phyloP scores from a whole-genome alignment of 2,888 invertebrate genomes.

The Sminthurinus aureus region DNA sequence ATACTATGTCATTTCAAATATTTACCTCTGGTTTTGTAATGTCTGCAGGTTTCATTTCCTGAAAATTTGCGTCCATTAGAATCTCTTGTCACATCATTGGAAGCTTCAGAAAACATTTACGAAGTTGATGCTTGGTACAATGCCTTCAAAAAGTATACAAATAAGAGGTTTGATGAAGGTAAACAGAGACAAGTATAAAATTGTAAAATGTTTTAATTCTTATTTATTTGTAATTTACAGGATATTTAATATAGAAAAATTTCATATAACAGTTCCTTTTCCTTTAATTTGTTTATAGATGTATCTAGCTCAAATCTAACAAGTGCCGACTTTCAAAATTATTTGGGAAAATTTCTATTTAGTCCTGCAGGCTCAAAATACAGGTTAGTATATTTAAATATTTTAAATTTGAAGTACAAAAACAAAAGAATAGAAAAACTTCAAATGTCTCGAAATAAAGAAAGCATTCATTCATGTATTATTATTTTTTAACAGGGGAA shows the following conservation, averaged over 20 bases:
- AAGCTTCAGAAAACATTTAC: conserved; percentile 42
- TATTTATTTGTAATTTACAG: conserved; percentile 8
- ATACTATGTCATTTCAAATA: too few relatives aligned
- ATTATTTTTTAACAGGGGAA: conserved; percentile 63
- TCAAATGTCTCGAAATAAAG: not conserved
- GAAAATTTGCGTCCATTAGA: conserved; percentile 50
- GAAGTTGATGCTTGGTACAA: conserved; percentile 56
- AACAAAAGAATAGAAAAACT: not conserved
- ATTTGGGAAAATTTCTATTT: conserved; percentile 75
- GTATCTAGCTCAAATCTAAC: conserved; percentile 62
- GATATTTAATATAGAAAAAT: not conserved
- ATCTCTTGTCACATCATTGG: conserved; percentile 44
- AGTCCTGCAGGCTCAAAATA: conserved; percentile 75
- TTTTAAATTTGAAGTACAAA: not conserved
- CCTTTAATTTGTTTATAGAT: conserved; percentile 50
- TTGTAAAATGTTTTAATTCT: not conserved
- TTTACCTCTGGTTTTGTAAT: too few relatives aligned
- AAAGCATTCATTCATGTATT: not conserved
- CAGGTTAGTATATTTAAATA: conserved; percentile 60
- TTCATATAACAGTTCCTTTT: too few relatives aligned
- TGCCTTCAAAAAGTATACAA: conserved; percentile 51
- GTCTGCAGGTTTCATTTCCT: conserved; percentile 44
- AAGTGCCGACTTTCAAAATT: conserved; percentile 69
- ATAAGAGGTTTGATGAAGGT: conserved; percentile 51
- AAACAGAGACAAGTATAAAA: conserved; percentile 18